Evolutionary conservation across 2,888 invertebrate genomes (phyloP), one percentile per base, ranked within the genome.

Genomic region (Drosophila kanekoi): DNA sequence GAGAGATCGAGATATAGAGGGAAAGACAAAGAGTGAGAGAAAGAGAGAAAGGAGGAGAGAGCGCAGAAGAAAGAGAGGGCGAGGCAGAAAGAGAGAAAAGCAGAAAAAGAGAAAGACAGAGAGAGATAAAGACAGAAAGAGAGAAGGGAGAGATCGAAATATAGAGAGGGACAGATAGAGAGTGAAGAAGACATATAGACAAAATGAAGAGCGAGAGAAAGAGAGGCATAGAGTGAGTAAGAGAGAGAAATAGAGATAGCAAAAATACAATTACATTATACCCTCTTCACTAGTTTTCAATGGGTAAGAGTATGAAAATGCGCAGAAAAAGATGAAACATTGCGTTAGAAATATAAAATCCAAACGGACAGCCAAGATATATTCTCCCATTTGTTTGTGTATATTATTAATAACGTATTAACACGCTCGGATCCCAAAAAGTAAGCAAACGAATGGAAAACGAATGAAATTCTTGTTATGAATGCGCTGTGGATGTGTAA

Each of bases 351-450:
- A 73, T 52, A 58, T 52, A 38, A 62, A 58, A 48, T 52, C 40
- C 48, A 57, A 69, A 49, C 38, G 23, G 45, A 72, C 54, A 54
- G 52, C 56, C 63, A 72, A 70, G 75, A 78, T 69, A 69, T 47
- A 73, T 73, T 60, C 78, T 10, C 20, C 48, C 62, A 73, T 68
- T 78, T 73, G 73, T 63, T 63, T 68, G 67, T 59, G 72, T 64
- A 62, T 70, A 71, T 81, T 85, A 85, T 85, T 85, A 89, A 85
- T 89, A 84, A 77, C 79, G 59, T 75, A 87, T 85, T 81, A 89
- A 64, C 85, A 89, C 89, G 89, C 74, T 81, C 60, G 41, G 41
- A 44, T 37, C 45, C 43, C 64, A 33, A 20, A 66, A 69, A 58
- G 62, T 52, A 57, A 56, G 18, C 52, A 47, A 64, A 57, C 49